Conservation (phyloP, 2,888 invertebrate species). For the Troides helena region DNA sequence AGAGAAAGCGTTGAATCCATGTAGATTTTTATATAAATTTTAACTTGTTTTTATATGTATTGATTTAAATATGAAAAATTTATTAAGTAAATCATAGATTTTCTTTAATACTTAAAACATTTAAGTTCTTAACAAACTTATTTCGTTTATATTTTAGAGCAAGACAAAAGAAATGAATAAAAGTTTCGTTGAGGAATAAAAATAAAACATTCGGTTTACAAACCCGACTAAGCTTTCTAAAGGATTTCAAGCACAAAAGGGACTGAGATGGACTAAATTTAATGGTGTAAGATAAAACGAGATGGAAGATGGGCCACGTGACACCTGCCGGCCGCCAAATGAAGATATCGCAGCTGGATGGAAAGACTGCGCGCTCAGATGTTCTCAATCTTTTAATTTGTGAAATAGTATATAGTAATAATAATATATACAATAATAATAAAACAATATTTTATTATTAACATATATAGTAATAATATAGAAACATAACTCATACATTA, state of each 20-base stretch:
- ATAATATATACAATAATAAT: not conserved
- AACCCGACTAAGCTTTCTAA: slow-evolving; percentile 65
- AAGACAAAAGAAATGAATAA: slow-evolving; percentile 71
- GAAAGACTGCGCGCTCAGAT: slow-evolving; percentile 56
- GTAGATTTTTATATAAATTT: too few species aligned
- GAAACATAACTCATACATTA: too few species aligned
- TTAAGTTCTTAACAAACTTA: slow-evolving; percentile 41
- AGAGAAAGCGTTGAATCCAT: too few species aligned
- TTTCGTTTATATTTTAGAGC: slow-evolving; percentile 61
- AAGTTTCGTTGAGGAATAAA: slow-evolving; percentile 58
- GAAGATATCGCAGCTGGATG: slow-evolving; percentile 80
- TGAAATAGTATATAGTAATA: too few species aligned
- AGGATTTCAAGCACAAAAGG: slow-evolving; percentile 58
- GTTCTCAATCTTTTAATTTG: slow-evolving; percentile 46
- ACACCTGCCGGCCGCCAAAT: slow-evolving; percentile 79
- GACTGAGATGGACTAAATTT: slow-evolving; percentile 46
- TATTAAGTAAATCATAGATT: not conserved
- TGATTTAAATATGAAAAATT: not conserved
- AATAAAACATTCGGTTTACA: slow-evolving; percentile 47
- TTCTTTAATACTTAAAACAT: slow-evolving; percentile 31
- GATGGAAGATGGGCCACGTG: slow-evolving; percentile 62
- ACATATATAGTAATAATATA: too few species aligned
- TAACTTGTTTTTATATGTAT: not conserved
- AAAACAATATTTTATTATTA: too few species aligned
- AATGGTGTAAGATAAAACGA: slow-evolving; percentile 40